Evolutionary conservation across 1,140 invertebrate species (phyloP).

Genomic region (Harpegnathos saltator): DNA sequence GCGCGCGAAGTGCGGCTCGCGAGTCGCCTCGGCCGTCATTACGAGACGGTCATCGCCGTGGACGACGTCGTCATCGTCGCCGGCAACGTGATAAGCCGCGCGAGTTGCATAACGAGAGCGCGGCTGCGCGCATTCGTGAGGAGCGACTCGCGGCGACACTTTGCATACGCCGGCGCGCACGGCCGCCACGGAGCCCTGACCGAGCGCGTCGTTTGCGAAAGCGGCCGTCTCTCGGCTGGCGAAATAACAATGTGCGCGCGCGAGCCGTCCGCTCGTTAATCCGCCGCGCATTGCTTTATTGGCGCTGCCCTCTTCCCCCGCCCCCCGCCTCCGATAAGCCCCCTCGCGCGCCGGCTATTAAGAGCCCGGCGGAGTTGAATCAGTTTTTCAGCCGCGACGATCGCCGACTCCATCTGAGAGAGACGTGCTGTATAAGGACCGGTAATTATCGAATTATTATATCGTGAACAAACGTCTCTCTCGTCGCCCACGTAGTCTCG

Average conservation of each 20-base stretch:
- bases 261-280: constrained; percentile 22
- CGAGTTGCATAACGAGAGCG: constrained; percentile 26
- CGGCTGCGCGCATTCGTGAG: constrained; percentile 4
- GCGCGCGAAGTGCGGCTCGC: constrained; percentile 29
- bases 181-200: background rate
- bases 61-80: too few species aligned
- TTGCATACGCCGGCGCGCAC: background rate
- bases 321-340: constrained; percentile 33
- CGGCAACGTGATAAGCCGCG: constrained; percentile 17
- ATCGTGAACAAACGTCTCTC: constrained; percentile 55
- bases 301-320: too few species aligned
- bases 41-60: too few species aligned
- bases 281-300: constrained; percentile 18
- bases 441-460: constrained; percentile 73
- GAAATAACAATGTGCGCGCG: constrained; percentile 10
- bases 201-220: constrained; percentile 37
- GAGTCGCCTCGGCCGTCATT: constrained; percentile 28
- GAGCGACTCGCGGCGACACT: background rate
- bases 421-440: constrained; percentile 42
- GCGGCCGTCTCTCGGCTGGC: background rate
- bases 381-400: constrained; percentile 37
- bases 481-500: constrained; percentile 30
- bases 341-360: constrained; percentile 6
- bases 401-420: constrained; percentile 56
- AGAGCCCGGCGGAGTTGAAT: constrained; percentile 16